Base-by-base conservation (phyloP, 2,113 vertebrate species). In the Siniperca knerii region DNA sequence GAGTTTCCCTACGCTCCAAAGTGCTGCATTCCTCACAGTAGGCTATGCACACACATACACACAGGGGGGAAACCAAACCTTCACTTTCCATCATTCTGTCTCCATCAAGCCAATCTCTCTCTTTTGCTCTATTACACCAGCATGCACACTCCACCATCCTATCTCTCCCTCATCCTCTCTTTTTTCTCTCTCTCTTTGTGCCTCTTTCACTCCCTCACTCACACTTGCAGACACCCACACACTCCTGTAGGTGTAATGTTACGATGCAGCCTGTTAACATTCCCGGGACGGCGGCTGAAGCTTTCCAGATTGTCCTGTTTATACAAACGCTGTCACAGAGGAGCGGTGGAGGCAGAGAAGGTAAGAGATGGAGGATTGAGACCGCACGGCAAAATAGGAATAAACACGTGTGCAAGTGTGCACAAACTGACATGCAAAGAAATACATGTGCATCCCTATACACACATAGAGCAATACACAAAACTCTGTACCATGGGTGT, bases 241-340 rank as follows among this genome's bases (percentile, higher is more conserved):
- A 71, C 87, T 81, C 85, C 87, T 66, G 80, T 77, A 74, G 88
- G 92, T 91, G 89, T 91, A 92, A 78, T 37, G 68, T 92, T 91
- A 88, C 90, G 18, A 68, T 4, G 81, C 81, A 33, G 90, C 92
- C 86, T 80, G 88, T 92, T 94, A 90, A 87, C 90, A 83, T 93
- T 92, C 91, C 86, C 71, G 23, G 68, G 75, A 57, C 21, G 12
- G 52, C 73, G 7, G 21, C 89, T 90, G 93, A 93, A 79, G 88
- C 69, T 81, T 91, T 93, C 93, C 94, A 93, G 92, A 92, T 93
- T 91, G 91, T 88, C 82, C 81, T 90, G 89, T 93, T 95, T 90
- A 87, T 73, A 88, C 81, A 81, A 88, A 89, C 42, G 75, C 68
- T 37, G 70, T 82, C 69, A 2, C 87, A 20, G 86, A 71, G 73